A percentile compares a stretch with the other conserved stretches of the same genome.
Evolutionary conservation across 2,797 vertebrate species (phyloP).

Genomic region (Coluber constrictor): DNA sequence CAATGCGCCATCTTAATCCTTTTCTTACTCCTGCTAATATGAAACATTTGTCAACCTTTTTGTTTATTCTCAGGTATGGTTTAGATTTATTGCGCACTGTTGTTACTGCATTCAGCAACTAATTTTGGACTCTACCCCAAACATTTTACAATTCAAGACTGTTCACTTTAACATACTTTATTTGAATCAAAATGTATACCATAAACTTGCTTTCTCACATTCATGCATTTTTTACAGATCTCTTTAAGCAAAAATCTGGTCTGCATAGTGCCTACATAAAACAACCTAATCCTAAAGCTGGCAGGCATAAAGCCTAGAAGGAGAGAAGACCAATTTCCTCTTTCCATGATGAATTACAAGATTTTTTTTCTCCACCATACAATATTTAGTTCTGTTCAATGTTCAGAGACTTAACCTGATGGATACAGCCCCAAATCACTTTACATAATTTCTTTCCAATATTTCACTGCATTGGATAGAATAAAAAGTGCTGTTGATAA

Average conservation of each 20-base stretch:
- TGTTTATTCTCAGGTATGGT: background rate
- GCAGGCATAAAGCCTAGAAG: background rate
- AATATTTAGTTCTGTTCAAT: background rate
- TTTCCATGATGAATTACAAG: background rate
- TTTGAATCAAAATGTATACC: background rate
- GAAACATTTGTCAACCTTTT: background rate
- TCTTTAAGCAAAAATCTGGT: background rate
- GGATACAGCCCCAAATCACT: background rate
- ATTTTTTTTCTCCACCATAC: background rate
- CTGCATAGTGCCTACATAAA: background rate
- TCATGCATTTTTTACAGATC: background rate
- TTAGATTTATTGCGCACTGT: background rate
- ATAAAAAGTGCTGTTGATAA: background rate
- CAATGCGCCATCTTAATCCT: background rate
- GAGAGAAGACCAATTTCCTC: background rate
- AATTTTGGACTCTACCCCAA: background rate
- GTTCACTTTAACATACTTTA: background rate
- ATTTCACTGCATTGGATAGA: background rate
- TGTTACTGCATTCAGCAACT: background rate
- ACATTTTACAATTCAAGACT: background rate
- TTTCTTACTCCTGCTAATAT: background rate
- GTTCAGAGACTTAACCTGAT: background rate
- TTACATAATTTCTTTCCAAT: background rate
- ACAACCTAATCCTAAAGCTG: background rate
- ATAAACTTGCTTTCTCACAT: background rate